A percentile compares a stretch with the other conserved stretches of the same genome.
Evolutionary conservation across 2,888 invertebrate species (phyloP).

Genomic region (Andrena flavipes): DNA sequence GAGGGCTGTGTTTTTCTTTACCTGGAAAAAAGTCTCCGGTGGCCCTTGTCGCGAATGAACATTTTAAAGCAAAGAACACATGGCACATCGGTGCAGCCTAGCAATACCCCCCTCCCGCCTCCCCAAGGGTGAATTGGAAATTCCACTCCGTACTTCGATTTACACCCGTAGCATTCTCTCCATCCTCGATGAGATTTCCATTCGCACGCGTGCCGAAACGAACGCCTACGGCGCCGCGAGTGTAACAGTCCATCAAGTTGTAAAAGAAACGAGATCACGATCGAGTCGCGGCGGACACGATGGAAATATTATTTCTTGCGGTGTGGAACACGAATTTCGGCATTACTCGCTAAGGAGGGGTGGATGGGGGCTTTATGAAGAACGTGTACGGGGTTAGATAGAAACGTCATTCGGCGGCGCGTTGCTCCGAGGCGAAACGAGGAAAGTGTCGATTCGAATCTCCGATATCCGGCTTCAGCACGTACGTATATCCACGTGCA

Average conservation of each 20-base stretch:
- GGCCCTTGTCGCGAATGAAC: too few species aligned
- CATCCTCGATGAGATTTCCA: not conserved
- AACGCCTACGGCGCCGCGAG: not conserved
- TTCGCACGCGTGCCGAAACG: not conserved
- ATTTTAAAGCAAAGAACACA: too few species aligned
- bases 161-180: not conserved
- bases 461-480: slow-evolving; percentile 49
- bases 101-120: too few species aligned
- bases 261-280: slow-evolving; percentile 23
- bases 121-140: too few species aligned
- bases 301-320: slow-evolving; percentile 43
- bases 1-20: too few species aligned
- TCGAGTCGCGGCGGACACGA: not conserved
- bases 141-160: not conserved
- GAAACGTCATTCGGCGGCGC: slow-evolving; percentile 55
- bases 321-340: slow-evolving; percentile 33
- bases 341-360: not conserved
- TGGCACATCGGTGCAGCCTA: too few species aligned
- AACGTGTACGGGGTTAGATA: slow-evolving; percentile 38
- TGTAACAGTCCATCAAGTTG: not conserved
- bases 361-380: slow-evolving; percentile 1
- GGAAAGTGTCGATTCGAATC: slow-evolving; percentile 60
- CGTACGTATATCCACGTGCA: slow-evolving; percentile 29
- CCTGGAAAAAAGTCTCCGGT: too few species aligned
- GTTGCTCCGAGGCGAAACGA: slow-evolving; percentile 45